These are phyloP conservation scores for Megaceryle torquata DNA, from an alignment of 2,113 vertebrate species.

Conservation along the genomic window DNA sequence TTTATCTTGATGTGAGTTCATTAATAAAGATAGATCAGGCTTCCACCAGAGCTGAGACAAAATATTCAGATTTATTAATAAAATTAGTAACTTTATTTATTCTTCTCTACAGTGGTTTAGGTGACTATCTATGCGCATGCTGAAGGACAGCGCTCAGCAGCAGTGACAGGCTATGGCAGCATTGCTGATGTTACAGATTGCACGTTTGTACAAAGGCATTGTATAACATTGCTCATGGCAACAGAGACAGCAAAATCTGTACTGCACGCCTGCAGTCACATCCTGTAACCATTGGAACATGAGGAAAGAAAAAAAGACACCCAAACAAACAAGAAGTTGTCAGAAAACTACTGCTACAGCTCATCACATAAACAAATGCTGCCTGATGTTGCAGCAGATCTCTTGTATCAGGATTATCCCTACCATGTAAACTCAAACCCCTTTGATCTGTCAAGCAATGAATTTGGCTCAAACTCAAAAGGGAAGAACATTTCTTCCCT, in stretches of 20 bases:
- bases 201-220: background rate
- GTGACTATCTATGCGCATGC: background rate
- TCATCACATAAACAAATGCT: conserved; percentile 3
- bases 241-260: background rate
- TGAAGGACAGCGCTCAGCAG: background rate
- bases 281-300: background rate
- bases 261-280: conserved; percentile 7
- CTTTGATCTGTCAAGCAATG: background rate
- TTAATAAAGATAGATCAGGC: background rate
- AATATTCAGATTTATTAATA: background rate
- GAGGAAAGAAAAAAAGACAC: background rate
- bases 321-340: background rate
- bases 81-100: background rate
- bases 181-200: background rate
- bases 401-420: background rate
- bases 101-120: background rate
- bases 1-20: background rate
- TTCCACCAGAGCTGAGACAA: background rate
- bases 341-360: conserved; percentile 18
- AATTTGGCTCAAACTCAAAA: background rate
- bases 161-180: background rate
- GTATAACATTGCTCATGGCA: background rate
- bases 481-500: background rate
- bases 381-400: background rate
- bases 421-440: background rate